Conservation (phyloP, 2,113 vertebrate genomes). For the Terrapene triunguis region DNA sequence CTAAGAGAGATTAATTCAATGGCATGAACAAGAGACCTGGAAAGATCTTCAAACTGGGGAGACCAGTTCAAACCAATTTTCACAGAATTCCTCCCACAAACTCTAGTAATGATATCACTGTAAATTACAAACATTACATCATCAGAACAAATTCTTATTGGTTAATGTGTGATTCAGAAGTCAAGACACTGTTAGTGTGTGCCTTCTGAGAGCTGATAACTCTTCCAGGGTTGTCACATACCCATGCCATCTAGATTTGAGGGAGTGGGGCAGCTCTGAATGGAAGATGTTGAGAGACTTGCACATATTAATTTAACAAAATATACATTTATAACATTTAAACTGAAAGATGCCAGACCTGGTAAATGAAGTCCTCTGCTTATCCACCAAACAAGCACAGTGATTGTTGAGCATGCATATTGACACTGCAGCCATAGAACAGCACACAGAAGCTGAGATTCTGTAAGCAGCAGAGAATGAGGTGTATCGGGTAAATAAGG, state of each 20-base stretch:
- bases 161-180: constrained; percentile 61
- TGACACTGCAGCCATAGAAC: not conserved
- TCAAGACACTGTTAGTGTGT: constrained; percentile 38
- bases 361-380: not conserved
- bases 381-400: not conserved
- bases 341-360: not conserved
- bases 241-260: not conserved
- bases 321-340: not conserved
- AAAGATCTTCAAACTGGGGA: constrained; percentile 67
- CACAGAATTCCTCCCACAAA: constrained; percentile 47
- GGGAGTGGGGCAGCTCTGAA: not conserved
- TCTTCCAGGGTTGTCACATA: not conserved
- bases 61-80: constrained; percentile 70
- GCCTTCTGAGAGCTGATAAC: constrained; percentile 32
- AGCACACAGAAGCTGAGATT: not conserved
- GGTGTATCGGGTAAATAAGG: not conserved
- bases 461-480: not conserved
- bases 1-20: constrained; percentile 51
- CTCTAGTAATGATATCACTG: constrained; percentile 36
- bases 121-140: constrained; percentile 64
- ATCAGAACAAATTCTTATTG: constrained; percentile 64
- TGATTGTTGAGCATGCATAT: not conserved
- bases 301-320: not conserved
- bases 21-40: constrained; percentile 55
- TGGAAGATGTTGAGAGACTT: not conserved